phyloP scores from a whole-genome alignment of 2,888 invertebrate genomes.

The Gryllus longicercus region DNA sequence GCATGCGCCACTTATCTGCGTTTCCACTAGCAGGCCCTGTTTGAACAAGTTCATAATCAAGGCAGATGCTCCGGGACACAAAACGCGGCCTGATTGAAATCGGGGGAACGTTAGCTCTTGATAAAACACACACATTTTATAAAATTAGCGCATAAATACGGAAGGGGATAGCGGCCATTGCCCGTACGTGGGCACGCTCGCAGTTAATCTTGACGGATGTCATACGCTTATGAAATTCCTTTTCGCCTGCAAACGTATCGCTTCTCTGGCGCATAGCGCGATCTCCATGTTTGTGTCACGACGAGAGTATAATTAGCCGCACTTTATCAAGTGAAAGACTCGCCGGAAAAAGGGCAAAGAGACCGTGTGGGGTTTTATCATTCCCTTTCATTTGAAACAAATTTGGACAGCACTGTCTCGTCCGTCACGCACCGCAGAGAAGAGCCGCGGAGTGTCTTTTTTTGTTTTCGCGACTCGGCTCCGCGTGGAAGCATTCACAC shows the following conservation, averaged over 20 bases:
- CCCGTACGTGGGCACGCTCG: neutral
- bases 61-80: neutral
- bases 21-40: neutral
- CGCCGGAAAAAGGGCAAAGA: neutral
- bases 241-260: neutral
- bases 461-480: neutral
- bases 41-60: conserved; percentile 10
- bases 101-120: neutral
- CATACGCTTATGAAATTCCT: conserved; percentile 1
- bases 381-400: conserved; percentile 11
- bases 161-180: neutral
- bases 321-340: conserved; percentile 10
- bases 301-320: conserved; percentile 4
- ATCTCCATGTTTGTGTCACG: conserved; percentile 17
- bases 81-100: neutral
- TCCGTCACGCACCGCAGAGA: neutral
- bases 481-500: no score
- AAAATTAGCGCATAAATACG: conserved; percentile 11
- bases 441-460: neutral
- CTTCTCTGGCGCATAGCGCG: neutral
- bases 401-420: neutral
- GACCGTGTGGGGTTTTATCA: neutral
- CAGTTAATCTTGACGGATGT: conserved; percentile 8
- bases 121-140: conserved; percentile 17
- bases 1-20: neutral